Evolutionary conservation across 1,140 invertebrate species (phyloP).

Genomic region (Drosophila parvula): DNA sequence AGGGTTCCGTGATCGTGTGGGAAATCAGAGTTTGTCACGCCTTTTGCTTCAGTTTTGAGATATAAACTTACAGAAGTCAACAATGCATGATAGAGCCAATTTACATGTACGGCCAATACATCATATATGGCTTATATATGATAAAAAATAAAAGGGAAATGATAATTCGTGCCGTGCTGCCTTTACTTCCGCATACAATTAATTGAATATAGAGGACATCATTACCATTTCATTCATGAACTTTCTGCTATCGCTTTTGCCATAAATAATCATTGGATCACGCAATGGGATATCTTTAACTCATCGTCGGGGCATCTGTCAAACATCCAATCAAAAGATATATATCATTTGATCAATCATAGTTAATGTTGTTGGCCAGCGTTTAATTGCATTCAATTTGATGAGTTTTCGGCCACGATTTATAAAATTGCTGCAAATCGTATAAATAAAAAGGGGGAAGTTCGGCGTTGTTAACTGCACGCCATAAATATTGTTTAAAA

Average conservation of each 20-base stretch:
- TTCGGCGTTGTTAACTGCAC: slow-evolving; percentile 34
- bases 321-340: slow-evolving; percentile 31
- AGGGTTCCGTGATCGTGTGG: slow-evolving; percentile 24
- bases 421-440: slow-evolving; percentile 42
- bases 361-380: slow-evolving; percentile 57
- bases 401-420: slow-evolving; percentile 41
- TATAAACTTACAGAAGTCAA: slow-evolving; percentile 8
- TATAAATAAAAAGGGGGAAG: slow-evolving; percentile 43
- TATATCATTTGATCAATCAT: slow-evolving; percentile 71
- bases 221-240: slow-evolving; percentile 1
- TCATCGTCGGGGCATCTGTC: slow-evolving; percentile 40
- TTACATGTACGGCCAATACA: not conserved
- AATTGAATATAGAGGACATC: slow-evolving; percentile 3
- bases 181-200: slow-evolving; percentile 8
- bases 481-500: slow-evolving; percentile 35
- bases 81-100: not conserved
- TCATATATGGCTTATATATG: not conserved
- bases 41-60: slow-evolving; percentile 18
- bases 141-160: not conserved
- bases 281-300: slow-evolving; percentile 48
- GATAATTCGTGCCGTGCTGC: not conserved
- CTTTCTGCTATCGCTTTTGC: slow-evolving; percentile 8
- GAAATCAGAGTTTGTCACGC: slow-evolving; percentile 46
- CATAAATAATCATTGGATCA: slow-evolving; percentile 40
- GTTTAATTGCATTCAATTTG: slow-evolving; percentile 65